Percentiles rank a stretch among this genome's conserved stretches.
phyloP scores from a whole-genome alignment of 2,888 invertebrate species.

The Trachelus troglodyta region DNA sequence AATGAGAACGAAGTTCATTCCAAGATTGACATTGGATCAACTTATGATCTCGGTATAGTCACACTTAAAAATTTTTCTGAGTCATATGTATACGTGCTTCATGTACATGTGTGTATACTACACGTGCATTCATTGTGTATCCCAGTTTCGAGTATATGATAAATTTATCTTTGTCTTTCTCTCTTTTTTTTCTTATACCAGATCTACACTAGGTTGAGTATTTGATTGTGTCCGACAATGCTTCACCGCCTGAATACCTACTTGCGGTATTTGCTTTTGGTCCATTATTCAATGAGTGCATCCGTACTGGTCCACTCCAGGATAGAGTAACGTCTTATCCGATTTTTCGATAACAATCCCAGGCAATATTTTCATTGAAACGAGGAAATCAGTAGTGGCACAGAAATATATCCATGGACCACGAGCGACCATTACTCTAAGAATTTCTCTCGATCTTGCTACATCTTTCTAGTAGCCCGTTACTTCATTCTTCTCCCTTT shows the following conservation, averaged over 20 bases:
- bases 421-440: neutral
- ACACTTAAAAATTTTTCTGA: too few species aligned
- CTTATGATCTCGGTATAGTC: neutral
- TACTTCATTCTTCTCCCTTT: neutral
- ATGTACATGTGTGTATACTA: too few species aligned
- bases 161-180: too few species aligned
- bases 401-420: neutral
- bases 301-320: neutral
- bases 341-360: constrained; percentile 29
- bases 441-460: neutral
- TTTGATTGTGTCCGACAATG: neutral
- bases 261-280: neutral
- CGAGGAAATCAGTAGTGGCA: neutral
- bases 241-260: neutral
- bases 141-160: too few species aligned
- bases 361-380: constrained; percentile 36
- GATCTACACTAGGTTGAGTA: neutral
- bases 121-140: too few species aligned
- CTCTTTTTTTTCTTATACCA: neutral
- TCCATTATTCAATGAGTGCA: neutral
- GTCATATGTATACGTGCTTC: too few species aligned
- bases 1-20: too few species aligned
- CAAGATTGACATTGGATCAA: neutral
- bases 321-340: neutral
- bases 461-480: neutral